A percentile compares a stretch with the other conserved stretches of the same genome.
These are phyloP conservation scores for Pantala flavescens DNA, from an alignment of 1,140 invertebrate species.

Conservation along the genomic window DNA sequence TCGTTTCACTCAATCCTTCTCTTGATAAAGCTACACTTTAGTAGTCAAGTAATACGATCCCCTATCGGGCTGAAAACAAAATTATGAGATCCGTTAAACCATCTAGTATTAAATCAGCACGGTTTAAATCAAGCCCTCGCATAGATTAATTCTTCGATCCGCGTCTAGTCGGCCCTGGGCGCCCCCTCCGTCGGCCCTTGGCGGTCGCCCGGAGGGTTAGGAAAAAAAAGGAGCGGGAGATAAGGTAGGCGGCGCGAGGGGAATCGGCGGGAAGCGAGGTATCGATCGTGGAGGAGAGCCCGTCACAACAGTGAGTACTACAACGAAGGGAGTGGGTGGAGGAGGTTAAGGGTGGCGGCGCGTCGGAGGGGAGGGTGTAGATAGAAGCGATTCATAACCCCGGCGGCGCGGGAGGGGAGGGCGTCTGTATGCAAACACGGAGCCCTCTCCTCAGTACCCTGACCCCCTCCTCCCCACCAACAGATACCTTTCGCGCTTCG, in stretches of 20 bases:
- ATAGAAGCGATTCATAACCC: constrained; percentile 5
- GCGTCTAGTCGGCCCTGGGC: background rate
- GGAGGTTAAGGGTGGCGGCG: background rate
- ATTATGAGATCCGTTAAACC: no score
- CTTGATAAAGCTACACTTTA: no score
- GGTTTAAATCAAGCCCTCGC: no score
- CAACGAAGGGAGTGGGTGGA: background rate
- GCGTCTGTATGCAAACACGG: background rate
- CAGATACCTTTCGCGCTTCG: background rate
- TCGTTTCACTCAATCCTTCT: no score
- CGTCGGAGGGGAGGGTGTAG: background rate
- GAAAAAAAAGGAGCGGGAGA: background rate
- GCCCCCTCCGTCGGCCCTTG: background rate
- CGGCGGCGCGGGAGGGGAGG: background rate
- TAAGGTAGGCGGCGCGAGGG: background rate
- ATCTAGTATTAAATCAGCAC: no score
- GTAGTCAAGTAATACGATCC: no score
- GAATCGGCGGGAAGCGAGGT: background rate
- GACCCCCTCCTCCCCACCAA: background rate
- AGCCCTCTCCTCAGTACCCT: background rate
- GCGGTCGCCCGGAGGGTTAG: background rate
- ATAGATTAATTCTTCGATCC: no score
- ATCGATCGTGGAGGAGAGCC: background rate
- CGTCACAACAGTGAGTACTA: constrained; percentile 8
- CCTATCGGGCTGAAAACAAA: no score